Conservation (phyloP, 2,113 vertebrate species). For the Pyrgilauda ruficollis region DNA sequence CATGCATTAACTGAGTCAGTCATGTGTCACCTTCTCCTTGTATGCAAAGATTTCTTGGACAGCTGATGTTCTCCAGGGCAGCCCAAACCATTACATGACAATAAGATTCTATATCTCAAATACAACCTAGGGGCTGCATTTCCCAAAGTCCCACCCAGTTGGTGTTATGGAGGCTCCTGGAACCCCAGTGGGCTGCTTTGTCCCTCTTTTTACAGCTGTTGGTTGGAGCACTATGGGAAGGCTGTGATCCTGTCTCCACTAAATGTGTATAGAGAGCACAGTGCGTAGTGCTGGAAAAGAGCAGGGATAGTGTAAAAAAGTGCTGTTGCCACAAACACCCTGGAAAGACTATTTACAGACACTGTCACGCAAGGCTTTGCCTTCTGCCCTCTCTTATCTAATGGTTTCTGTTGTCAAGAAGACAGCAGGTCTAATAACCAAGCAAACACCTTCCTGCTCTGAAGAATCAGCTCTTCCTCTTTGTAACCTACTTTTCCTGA, state of each 20-base stretch:
- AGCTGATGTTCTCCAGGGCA: background rate
- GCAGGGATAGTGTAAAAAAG: background rate
- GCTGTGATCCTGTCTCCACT: background rate
- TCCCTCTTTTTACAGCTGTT: background rate
- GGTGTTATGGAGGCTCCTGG: background rate
- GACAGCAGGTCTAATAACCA: background rate
- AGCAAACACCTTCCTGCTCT: background rate
- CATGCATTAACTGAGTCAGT: background rate
- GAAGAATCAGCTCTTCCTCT: background rate
- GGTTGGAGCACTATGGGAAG: background rate
- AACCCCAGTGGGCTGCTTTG: rapidly evolving
- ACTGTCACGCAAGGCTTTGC: background rate
- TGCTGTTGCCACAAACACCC: background rate
- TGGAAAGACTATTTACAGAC: background rate
- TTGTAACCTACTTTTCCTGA: background rate
- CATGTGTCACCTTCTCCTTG: rapidly evolving
- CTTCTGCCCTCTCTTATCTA: background rate
- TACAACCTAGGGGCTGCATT: background rate
- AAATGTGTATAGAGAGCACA: rapidly evolving
- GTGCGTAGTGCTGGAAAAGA: background rate
- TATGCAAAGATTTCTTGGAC: background rate
- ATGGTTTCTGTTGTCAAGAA: background rate
- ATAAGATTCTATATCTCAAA: background rate
- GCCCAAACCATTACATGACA: background rate
- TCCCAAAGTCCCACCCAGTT: background rate